Evolutionary conservation across 2,888 invertebrate genomes (phyloP).

Genomic region (Chloroclystis v-ata): DNA sequence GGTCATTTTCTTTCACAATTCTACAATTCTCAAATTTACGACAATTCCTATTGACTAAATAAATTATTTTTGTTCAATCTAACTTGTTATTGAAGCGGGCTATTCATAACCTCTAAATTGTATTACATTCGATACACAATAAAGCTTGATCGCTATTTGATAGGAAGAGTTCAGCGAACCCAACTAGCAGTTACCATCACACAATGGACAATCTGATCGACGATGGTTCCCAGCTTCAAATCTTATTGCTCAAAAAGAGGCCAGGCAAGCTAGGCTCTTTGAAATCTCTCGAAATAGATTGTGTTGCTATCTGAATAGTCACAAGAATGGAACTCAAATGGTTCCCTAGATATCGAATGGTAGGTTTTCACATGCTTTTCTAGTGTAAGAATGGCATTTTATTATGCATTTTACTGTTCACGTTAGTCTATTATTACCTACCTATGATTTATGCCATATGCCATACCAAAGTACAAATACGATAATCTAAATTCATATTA

Average conservation of each 20-base stretch:
- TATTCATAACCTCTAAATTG: not conserved
- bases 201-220: constrained; percentile 57
- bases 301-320: constrained; percentile 19
- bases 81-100: no score
- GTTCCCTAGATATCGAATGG: not conserved
- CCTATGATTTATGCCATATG: no score
- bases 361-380: not conserved
- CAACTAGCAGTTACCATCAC: constrained; percentile 46
- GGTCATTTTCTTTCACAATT: no score
- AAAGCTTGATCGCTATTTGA: constrained; percentile 35
- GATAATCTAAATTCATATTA: no score
- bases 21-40: no score
- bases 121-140: constrained; percentile 7
- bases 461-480: no score
- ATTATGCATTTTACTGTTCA: no score
- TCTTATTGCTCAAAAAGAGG: constrained; percentile 32
- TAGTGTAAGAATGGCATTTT: not conserved
- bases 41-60: not conserved
- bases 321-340: constrained; percentile 15
- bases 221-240: constrained; percentile 44
- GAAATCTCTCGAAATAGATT: constrained; percentile 23
- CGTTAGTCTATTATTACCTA: no score
- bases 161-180: constrained; percentile 53
- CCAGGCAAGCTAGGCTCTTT: constrained; percentile 17
- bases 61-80: no score